A percentile compares a stretch with the other conserved stretches of the same genome.
These are phyloP conservation scores for Listrodromus nycthemerus DNA, from an alignment of 2,888 invertebrate genomes.

Conservation along the genomic window DNA sequence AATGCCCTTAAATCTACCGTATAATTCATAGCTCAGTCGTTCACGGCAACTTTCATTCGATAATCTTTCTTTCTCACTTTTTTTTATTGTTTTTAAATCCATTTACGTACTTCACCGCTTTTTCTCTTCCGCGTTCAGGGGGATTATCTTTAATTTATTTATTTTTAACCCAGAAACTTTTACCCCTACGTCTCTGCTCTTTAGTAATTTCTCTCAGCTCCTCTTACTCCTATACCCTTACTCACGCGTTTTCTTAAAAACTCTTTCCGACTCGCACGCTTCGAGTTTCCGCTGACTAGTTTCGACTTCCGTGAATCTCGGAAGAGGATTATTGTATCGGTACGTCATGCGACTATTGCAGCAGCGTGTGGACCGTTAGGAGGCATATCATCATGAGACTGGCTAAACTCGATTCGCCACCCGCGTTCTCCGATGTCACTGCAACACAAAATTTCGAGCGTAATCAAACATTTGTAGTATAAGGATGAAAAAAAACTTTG, in stretches of 20 bases:
- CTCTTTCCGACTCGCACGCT: slow-evolving; percentile 47
- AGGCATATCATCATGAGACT: slow-evolving; percentile 74
- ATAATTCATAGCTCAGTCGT: slow-evolving; percentile 41
- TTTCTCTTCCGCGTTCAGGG: slow-evolving; percentile 16
- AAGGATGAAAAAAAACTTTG: neutral
- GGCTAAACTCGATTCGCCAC: slow-evolving; percentile 66
- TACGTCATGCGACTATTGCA: slow-evolving; percentile 76
- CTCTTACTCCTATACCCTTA: neutral
- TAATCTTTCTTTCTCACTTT: slow-evolving; percentile 20
- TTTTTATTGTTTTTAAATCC: slow-evolving; percentile 10
- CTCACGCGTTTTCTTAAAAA: slow-evolving; percentile 32
- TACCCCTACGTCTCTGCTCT: slow-evolving; percentile 36
- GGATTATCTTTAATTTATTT: slow-evolving; percentile 2
- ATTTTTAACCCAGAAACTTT: slow-evolving; percentile 38
- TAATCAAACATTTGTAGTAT: no score
- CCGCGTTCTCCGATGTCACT: slow-evolving; percentile 79
- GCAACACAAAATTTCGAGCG: slow-evolving; percentile 72
- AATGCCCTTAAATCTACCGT: slow-evolving; percentile 47
- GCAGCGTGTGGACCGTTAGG: slow-evolving; percentile 73
- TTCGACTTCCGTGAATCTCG: slow-evolving; percentile 54
- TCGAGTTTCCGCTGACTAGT: slow-evolving; percentile 58
- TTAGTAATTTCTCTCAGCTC: slow-evolving; percentile 39
- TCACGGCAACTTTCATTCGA: slow-evolving; percentile 40
- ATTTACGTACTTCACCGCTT: slow-evolving; percentile 43
- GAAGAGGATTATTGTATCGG: slow-evolving; percentile 41